These are phyloP conservation scores for Alcedo atthis DNA, from an alignment of 2,797 vertebrate genomes.

Conservation along the genomic window DNA sequence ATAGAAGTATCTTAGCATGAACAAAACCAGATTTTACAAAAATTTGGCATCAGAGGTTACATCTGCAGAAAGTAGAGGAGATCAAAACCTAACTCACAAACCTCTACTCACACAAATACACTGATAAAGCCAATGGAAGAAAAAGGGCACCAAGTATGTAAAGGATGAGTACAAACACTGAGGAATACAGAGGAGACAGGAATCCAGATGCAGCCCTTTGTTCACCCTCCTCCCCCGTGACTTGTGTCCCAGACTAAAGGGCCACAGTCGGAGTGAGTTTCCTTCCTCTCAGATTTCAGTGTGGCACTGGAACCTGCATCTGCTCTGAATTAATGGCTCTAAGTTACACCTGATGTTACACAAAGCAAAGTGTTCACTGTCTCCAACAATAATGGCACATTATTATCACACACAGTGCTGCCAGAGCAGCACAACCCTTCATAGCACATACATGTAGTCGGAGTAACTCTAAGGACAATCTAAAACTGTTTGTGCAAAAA, in stretches of 20 bases:
- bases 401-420: neutral
- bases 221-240: neutral
- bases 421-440: neutral
- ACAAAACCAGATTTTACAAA: constrained; percentile 41
- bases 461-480: fast-evolving
- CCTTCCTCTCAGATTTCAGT: neutral
- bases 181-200: neutral
- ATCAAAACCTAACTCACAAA: constrained; percentile 45
- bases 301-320: neutral
- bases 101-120: neutral
- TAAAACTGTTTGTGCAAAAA: fast-evolving
- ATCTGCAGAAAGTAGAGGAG: constrained; percentile 20
- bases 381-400: neutral
- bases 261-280: fast-evolving
- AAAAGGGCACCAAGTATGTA: neutral
- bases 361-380: neutral
- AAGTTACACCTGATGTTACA: neutral
- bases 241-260: fast-evolving
- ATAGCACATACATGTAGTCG: fast-evolving
- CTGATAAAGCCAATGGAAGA: constrained; percentile 9
- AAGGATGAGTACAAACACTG: constrained; percentile 11
- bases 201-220: neutral
- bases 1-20: neutral
- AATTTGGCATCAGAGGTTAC: constrained; percentile 43
- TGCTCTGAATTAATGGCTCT: neutral